Conservation (phyloP, 2,113 vertebrate genomes). For the Neogale vison region DNA sequence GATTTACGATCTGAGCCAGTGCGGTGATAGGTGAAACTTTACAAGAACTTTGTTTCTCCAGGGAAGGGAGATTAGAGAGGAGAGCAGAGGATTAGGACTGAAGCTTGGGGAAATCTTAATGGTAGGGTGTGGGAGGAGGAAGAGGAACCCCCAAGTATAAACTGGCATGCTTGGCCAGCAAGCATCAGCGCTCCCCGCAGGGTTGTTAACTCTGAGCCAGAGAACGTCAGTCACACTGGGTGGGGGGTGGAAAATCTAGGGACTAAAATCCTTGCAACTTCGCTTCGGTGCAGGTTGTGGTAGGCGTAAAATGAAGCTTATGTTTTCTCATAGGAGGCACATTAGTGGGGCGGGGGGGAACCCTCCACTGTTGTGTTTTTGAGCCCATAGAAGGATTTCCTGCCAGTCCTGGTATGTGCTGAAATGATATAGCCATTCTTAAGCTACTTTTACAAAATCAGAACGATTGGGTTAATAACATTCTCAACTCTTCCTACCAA, state of each 20-base stretch:
- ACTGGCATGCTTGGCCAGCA: not conserved
- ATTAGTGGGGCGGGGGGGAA: not conserved
- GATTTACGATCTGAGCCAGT: slow-evolving; percentile 48
- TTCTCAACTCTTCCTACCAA: slow-evolving; percentile 12
- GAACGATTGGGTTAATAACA: not conserved
- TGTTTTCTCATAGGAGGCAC: not conserved
- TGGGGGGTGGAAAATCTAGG: not conserved
- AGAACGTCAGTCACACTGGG: not conserved
- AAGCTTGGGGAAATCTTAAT: slow-evolving; percentile 42
- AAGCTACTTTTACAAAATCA: slow-evolving; percentile 14
- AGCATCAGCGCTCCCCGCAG: not conserved
- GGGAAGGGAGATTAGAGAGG: slow-evolving; percentile 35
- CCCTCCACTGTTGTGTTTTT: not conserved
- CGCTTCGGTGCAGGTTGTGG: not conserved
- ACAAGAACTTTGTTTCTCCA: slow-evolving; percentile 13
- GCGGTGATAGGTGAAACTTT: slow-evolving; percentile 20
- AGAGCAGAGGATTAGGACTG: slow-evolving; percentile 21
- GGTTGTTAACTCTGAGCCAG: slow-evolving; percentile 17
- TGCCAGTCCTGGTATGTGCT: not conserved
- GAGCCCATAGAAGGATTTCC: not conserved
- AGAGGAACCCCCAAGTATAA: slow-evolving; percentile 12
- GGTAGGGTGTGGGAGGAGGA: not conserved
- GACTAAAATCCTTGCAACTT: not conserved
- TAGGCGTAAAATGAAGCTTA: not conserved
- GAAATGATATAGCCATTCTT: slow-evolving; percentile 15